Evolutionary conservation across 1,140 invertebrate species (phyloP).

Genomic region (Tenebrio molitor): DNA sequence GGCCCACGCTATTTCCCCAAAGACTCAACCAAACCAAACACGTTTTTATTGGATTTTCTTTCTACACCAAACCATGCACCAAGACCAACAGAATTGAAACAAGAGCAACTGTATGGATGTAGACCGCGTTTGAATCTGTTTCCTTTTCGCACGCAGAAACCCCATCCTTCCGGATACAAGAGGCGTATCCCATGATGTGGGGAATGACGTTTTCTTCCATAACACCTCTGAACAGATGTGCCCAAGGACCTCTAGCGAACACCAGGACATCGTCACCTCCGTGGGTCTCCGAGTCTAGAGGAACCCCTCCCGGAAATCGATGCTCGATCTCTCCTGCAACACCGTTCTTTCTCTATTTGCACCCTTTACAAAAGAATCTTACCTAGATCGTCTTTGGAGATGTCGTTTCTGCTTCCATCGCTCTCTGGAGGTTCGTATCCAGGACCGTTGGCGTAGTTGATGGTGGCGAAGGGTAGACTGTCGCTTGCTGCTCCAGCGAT

Average conservation of each 20-base stretch:
- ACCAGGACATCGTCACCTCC: slow-evolving; percentile 75
- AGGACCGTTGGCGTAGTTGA: slow-evolving; percentile 83
- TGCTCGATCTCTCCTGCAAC: slow-evolving; percentile 61
- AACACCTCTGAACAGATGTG: slow-evolving; percentile 76
- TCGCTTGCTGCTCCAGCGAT: slow-evolving; percentile 62
- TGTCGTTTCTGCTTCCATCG: slow-evolving; percentile 63
- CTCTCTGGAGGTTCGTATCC: slow-evolving; percentile 66
- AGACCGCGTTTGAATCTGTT: too few relatives aligned
- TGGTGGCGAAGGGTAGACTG: slow-evolving; percentile 76
- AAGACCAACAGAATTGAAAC: too few relatives aligned
- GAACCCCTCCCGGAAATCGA: slow-evolving; percentile 69
- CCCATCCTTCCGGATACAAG: slow-evolving; percentile 71
- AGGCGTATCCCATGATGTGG: slow-evolving; percentile 76
- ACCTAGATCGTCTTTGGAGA: slow-evolving; percentile 63
- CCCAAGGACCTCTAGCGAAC: slow-evolving; percentile 73
- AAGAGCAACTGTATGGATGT: too few relatives aligned
- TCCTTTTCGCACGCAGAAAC: not conserved
- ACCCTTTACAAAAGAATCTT: slow-evolving; percentile 49
- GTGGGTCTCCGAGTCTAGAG: slow-evolving; percentile 68
- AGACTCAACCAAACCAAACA: too few relatives aligned
- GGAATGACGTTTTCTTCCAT: slow-evolving; percentile 79
- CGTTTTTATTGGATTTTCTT: too few relatives aligned
- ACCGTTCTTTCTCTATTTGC: slow-evolving; percentile 5
- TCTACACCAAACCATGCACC: too few relatives aligned
- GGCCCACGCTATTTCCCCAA: too few relatives aligned